Base-by-base conservation (phyloP, 92 coral and sea anemone genomes). In the Paramuricea clavata region DNA sequence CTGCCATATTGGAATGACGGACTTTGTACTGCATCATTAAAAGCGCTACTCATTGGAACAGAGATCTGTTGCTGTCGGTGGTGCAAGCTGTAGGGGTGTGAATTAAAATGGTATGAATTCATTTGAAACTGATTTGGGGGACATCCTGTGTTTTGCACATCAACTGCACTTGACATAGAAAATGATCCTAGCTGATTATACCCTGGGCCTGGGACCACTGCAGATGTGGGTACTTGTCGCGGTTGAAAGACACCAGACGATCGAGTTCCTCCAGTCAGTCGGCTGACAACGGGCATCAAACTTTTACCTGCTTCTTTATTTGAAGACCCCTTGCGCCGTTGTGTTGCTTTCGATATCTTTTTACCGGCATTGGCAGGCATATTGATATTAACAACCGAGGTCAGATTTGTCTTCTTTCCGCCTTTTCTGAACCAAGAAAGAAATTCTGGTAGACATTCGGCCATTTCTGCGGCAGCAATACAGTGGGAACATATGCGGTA, bases 271-370 rank as follows among this genome's bases (percentile, higher is more conserved):
- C 43, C 39, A 21, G 60, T 7, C 3, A 82, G 47, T 82, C 79
- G 35, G 64, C 87, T 82, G 36, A 82, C 61, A 74, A 49, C 80
- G 9, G 87, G 79, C 80, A 82, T 68, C 39, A 67, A 39, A 42
- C 43, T 67, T 39, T 82, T 44, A 11, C 72, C 32, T 0, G 49
- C n/a, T 36, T 35, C 50, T 71, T 71, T 71, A 71, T 33, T 71
- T 8, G 77, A 33, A 35, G 26, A 71, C 1, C 87, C 75, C 23
- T 67, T 74, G 17, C 87, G 87, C 25, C 79, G 64, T 49, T 65
- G 87, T 67, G 77, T 65, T 21, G 87, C 78, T 67, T 52, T 67
- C 32, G 59, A 39, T 69, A 15, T 82, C 87, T 82, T 82, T 39
- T 82, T 80, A 43, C 69, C 70, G 12, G 34, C 70, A 62, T 30